A percentile compares a stretch with the other conserved stretches of the same genome.
Conservation (phyloP, 2,888 invertebrate genomes). For the Heterodera filipjevi region DNA sequence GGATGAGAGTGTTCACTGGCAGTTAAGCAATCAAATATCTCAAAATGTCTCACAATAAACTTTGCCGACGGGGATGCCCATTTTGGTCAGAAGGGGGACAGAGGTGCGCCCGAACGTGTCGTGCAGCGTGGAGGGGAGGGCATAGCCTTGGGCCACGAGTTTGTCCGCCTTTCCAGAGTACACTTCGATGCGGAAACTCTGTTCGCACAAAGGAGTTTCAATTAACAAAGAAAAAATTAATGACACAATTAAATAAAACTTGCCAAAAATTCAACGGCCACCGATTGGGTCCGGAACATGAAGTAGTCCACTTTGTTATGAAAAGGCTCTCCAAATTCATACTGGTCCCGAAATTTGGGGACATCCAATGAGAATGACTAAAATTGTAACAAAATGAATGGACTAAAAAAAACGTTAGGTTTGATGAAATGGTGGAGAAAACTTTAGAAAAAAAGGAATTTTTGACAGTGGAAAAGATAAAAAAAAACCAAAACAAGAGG, state of each 20-base stretch:
- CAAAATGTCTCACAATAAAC: conserved; percentile 43
- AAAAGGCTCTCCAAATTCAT: conserved; percentile 50
- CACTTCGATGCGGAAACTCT: conserved; percentile 46
- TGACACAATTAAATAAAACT: not conserved
- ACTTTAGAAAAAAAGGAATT: not conserved
- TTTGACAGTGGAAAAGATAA: too few species aligned
- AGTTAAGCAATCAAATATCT: not conserved
- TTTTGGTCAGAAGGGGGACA: conserved; percentile 56
- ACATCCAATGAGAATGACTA: conserved; percentile 43
- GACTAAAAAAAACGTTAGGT: too few species aligned
- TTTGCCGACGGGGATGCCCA: conserved; percentile 60
- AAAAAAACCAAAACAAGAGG: too few species aligned
- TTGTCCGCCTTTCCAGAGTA: conserved; percentile 26
- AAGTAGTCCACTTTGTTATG: conserved; percentile 53
- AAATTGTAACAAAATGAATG: conserved; percentile 11
- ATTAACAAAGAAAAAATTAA: not conserved
- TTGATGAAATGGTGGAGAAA: too few species aligned
- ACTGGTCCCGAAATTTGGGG: conserved; percentile 52
- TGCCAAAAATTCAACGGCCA: conserved; percentile 56
- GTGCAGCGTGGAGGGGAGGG: conserved; percentile 49
- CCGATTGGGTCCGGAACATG: conserved; percentile 55
- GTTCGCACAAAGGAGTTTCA: not conserved
- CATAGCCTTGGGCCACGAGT: conserved; percentile 46
- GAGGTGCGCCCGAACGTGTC: conserved; percentile 58
- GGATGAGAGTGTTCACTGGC: not conserved